A percentile compares a stretch with the other conserved stretches of the same genome.
Evolutionary conservation across 2,113 vertebrate species (phyloP).

Genomic region (Entomyzon cyanotis): DNA sequence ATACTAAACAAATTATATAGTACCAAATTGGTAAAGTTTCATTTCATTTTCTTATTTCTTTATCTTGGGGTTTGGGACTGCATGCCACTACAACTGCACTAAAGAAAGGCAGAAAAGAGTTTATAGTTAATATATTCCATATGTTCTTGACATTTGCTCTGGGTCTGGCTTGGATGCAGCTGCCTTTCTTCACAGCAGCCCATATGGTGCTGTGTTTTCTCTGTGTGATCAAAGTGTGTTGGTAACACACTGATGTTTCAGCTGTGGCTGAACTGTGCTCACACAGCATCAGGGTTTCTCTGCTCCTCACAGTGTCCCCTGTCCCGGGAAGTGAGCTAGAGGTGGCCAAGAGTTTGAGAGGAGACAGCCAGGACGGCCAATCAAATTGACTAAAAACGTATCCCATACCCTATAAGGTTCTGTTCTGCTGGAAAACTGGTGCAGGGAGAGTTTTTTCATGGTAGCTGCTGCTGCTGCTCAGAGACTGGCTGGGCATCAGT

Average conservation of each 20-base stretch:
- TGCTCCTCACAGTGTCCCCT: neutral
- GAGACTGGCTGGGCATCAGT: neutral
- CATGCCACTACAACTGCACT: neutral
- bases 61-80: neutral
- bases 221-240: neutral
- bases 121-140: neutral
- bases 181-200: neutral
- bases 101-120: neutral
- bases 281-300: neutral
- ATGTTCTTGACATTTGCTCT: neutral
- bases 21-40: neutral
- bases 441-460: neutral
- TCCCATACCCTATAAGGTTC: neutral
- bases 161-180: neutral
- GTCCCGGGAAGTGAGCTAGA: fast-evolving
- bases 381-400: fast-evolving
- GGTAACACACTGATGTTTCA: neutral
- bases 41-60: neutral
- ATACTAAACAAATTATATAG: neutral
- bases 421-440: neutral
- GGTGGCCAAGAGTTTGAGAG: neutral
- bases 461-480: neutral
- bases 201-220: neutral
- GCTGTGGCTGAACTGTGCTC: neutral
- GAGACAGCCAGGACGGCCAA: neutral